Evolutionary conservation across 2,113 vertebrate genomes (phyloP).

Genomic region (Indri indri): DNA sequence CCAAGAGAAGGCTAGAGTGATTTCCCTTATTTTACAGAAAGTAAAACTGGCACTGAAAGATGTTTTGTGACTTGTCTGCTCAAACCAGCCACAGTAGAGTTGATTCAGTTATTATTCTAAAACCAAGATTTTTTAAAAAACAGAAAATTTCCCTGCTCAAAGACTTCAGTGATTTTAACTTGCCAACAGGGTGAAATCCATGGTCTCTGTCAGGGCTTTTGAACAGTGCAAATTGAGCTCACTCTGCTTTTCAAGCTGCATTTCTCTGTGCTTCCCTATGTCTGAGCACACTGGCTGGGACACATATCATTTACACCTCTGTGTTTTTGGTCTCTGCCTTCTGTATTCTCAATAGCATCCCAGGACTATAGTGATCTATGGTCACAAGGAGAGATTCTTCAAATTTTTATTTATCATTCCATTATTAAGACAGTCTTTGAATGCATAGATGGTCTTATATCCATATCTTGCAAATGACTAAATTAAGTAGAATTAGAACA

Average conservation of each 20-base stretch:
- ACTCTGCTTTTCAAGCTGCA: no score
- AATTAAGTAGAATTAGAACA: background rate
- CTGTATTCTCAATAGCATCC: fast-evolving
- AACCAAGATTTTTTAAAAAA: background rate
- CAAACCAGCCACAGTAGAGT: background rate
- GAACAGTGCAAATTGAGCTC: background rate
- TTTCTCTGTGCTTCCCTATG: background rate
- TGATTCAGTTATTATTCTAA: background rate
- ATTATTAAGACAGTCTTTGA: background rate
- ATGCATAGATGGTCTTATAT: background rate
- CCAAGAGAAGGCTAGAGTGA: background rate
- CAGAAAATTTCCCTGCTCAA: background rate
- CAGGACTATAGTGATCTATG: no score
- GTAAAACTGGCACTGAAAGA: background rate
- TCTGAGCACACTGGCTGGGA: background rate
- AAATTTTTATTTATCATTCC: background rate
- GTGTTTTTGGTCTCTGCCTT: background rate
- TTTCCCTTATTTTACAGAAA: background rate
- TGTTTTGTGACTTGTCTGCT: background rate
- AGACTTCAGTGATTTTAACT: background rate
- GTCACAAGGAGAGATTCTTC: background rate
- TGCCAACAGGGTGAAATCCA: background rate
- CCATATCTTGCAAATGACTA: background rate
- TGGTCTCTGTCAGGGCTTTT: background rate
- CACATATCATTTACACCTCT: background rate